Percentiles rank a stretch among this genome's conserved stretches.
These are phyloP conservation scores for Clavelina lepadiformis DNA, from an alignment of 23 tunicate genomes.

Conservation along the genomic window DNA sequence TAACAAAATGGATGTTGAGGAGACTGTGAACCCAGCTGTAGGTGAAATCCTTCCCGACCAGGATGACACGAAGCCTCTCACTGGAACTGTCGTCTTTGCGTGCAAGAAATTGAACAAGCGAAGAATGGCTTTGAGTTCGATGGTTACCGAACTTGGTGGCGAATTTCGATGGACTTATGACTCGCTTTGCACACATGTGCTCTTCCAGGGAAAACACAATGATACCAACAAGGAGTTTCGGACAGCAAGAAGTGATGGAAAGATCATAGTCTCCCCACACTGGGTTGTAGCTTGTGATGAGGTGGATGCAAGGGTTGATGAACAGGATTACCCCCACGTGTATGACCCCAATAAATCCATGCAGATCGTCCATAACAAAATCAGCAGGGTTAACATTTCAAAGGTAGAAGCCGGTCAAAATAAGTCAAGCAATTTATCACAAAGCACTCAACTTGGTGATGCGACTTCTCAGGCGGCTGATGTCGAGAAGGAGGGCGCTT, in stretches of 20 bases:
- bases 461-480: too few species aligned
- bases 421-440: slow-evolving; percentile 12
- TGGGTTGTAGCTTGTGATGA: slow-evolving; percentile 61
- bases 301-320: slow-evolving; percentile 34
- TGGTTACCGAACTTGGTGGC: slow-evolving; percentile 45
- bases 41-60: not conserved
- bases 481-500: slow-evolving; percentile 20
- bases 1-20: not conserved
- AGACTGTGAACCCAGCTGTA: not conserved
- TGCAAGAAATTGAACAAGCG: slow-evolving; percentile 37
- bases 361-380: too few species aligned
- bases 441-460: slow-evolving; percentile 26
- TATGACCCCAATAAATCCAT: slow-evolving; percentile 90
- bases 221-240: slow-evolving; percentile 78
- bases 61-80: not conserved
- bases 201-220: slow-evolving; percentile 74
- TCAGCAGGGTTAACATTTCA: too few species aligned
- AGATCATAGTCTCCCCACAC: slow-evolving; percentile 71
- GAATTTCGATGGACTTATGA: slow-evolving; percentile 80
- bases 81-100: not conserved
- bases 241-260: slow-evolving; percentile 46
- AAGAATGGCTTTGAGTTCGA: slow-evolving; percentile 19
- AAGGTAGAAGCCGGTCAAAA: not conserved
- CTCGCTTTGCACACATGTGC: slow-evolving; percentile 66
- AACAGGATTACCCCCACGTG: slow-evolving; percentile 44